Base-by-base conservation (phyloP, 2,888 invertebrate genomes). In the Drosophila infuscata region DNA sequence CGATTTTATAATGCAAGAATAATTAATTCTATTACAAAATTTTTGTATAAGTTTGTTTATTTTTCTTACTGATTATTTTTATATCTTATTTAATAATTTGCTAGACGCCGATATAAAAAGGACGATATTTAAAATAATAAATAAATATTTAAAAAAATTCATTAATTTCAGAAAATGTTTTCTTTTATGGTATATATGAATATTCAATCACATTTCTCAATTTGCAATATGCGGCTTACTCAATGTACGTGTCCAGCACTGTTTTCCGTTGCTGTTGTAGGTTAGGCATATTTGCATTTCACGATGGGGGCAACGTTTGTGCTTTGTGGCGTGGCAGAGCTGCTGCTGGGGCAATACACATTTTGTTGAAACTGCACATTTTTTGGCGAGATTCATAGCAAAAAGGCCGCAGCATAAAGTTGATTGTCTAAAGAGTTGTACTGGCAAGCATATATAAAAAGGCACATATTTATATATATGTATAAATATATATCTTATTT, bases 311-410 rank as follows among this genome's bases (percentile, higher is more conserved):
- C 64, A 30, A 25, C 29, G 52, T 29, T 62, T 43, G 38, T 11
- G 68, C 38, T 36, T 57, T 52, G 36, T 58, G 30, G 48, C 54
- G 62, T 32, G 59, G 62, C 76, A 57, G 17, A 15, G 41, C 12
- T 41, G 41, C 67, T 61, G 65, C 17, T 57, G 58, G 30, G 41
- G 32, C 48, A 56, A 29, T 38, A 70, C 52, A 30, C 46, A 54
- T 49, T 70, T 70, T 64, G 72, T 60, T 49, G 52, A 61, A 83
- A 59, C 58, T 72, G 72, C 81, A 83, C 61, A 25, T 46, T 79
- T 67, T 62, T 54, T 54, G 57, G 32, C 63, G 59, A 68, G 75
- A 72, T 71, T 67, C 65, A 33, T 59, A 52, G 71, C 59, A 69
- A 73, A 72, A 75, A 81, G 69, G 62, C 68, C 41, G 70, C 67